Conservation (phyloP, 2,888 invertebrate species). For the Beris chalybata region DNA sequence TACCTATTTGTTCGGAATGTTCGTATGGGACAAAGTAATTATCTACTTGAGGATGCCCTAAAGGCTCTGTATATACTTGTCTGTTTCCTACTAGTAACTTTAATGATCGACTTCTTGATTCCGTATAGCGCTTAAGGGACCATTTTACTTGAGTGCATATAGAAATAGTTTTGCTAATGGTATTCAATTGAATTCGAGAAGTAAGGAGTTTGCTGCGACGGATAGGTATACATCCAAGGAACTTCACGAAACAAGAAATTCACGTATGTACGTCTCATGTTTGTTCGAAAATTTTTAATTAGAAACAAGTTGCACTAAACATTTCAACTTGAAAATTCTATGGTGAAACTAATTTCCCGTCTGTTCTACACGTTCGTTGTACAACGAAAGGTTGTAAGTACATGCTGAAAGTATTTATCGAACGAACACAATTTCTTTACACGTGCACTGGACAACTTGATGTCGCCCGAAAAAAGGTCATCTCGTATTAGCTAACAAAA, state of each 20-base stretch:
- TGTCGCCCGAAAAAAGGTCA: background rate
- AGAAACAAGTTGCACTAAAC: too few relatives aligned
- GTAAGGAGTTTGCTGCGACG: background rate
- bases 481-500: background rate
- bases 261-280: too few relatives aligned
- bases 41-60: conserved; percentile 27
- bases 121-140: conserved; percentile 17
- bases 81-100: conserved; percentile 11
- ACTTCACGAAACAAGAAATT: too few relatives aligned
- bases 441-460: too few relatives aligned
- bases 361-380: too few relatives aligned
- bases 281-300: too few relatives aligned
- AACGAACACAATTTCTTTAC: too few relatives aligned
- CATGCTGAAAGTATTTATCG: too few relatives aligned
- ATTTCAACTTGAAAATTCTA: too few relatives aligned
- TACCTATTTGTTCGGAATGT: background rate
- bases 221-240: background rate
- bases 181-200: conserved; percentile 23
- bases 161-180: conserved; percentile 24
- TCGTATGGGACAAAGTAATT: conserved; percentile 33
- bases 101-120: conserved; percentile 31
- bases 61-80: background rate
- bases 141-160: conserved; percentile 18
- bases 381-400: too few relatives aligned
- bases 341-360: too few relatives aligned